Base-by-base conservation (phyloP, 2,113 vertebrate genomes). In the Dromiciops gliroides region DNA sequence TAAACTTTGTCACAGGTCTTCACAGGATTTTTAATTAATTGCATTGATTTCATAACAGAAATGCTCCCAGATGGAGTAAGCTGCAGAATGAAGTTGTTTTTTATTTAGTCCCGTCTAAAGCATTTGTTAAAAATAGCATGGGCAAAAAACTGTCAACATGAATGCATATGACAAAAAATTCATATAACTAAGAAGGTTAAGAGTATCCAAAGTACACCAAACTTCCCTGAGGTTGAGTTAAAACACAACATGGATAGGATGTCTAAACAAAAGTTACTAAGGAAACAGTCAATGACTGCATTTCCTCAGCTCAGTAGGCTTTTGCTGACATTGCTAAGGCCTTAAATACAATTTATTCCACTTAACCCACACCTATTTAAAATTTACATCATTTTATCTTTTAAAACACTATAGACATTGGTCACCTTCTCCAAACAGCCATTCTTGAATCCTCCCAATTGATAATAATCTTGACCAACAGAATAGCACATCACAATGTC, bases 1-100 rank as follows among this genome's bases (percentile, higher is more conserved):
- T 99, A 99, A 51, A 99, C 99, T 94, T 99, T 99, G 97, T 99
- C 99, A 98, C 99, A 99, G 7, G 99, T 99, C 97, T 99, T 99
- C 67, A 99, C 99, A 92, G 99, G 99, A 97, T 99, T 99, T 98
- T 99, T 99, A 96, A 99, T 99, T 97, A 99, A 97, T 93, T 99
- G 99, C 99, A 99, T 99, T 94, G 99, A 99, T 97, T 99, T 99
- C 96, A 99, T 98, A 97, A 99, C 93, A 95, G 99, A 99, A 95
- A 99, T 98, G 96, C 99, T 99, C 96, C 98, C 99, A 95, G 99
- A 99, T 28, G 99, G 99, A 94, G 99, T 99, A 94, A 99, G 99
- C 99, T 99, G 97, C 24, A 98, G 97, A 98, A 26, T 94, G 96
- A 96, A 98, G 95, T n/a, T 44, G 94, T 88, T 95, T 97, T 95